These are phyloP conservation scores for Platysternon megacephalum DNA, from an alignment of 2,113 vertebrate species.

Conservation along the genomic window DNA sequence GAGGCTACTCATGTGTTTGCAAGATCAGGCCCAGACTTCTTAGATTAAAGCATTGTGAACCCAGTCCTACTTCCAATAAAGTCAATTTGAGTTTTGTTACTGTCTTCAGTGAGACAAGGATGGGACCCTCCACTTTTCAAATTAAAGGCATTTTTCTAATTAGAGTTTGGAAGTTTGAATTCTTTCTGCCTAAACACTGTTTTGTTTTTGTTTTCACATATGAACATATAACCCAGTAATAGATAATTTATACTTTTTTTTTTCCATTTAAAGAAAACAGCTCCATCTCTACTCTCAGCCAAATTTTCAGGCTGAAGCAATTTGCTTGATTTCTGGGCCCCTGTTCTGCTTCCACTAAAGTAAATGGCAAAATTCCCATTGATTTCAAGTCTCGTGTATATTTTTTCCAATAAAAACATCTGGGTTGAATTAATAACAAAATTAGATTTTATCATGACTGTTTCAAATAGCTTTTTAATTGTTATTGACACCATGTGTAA, in stretches of 20 bases:
- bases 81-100: neutral
- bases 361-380: neutral
- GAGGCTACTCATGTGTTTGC: neutral
- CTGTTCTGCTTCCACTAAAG: neutral
- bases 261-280: neutral
- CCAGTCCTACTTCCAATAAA: neutral
- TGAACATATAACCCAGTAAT: neutral
- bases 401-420: neutral
- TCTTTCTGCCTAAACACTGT: neutral
- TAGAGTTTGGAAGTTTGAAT: neutral
- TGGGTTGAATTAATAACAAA: neutral
- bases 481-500: neutral
- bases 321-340: neutral
- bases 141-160: neutral
- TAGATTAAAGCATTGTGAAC: neutral
- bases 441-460: neutral
- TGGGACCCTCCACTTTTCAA: neutral
- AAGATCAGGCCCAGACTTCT: neutral
- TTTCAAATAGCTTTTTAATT: neutral
- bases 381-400: neutral
- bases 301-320: neutral
- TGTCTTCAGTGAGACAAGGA: neutral
- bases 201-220: neutral
- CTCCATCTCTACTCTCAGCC: neutral
- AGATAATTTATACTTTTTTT: neutral